Conservation (phyloP, 2,797 vertebrate genomes). For the Mycteria americana region DNA sequence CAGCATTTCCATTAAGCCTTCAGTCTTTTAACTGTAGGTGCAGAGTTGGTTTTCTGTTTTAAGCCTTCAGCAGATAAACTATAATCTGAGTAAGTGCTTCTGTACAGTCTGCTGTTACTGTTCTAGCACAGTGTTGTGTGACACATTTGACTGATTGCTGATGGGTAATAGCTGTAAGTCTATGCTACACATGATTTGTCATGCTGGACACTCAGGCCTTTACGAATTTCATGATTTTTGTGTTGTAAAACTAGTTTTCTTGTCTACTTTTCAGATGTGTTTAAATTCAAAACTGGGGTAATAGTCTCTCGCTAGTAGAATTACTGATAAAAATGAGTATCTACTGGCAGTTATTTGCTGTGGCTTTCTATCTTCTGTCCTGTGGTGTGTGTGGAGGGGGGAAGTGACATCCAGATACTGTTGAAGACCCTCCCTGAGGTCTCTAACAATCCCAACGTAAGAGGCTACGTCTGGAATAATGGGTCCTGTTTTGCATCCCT, state of each 20-base stretch:
- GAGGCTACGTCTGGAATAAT: not conserved
- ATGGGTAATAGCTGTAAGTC: not conserved
- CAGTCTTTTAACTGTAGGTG: not conserved
- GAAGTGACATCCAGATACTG: not conserved
- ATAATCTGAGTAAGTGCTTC: not conserved
- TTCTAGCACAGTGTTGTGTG: not conserved
- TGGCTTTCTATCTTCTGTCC: not conserved
- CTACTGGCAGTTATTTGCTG: not conserved
- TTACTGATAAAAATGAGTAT: not conserved
- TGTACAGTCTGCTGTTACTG: not conserved
- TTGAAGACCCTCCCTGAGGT: not conserved
- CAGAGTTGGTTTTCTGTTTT: not conserved
- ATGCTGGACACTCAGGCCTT: not conserved
- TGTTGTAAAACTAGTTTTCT: not conserved
- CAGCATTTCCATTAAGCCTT: not conserved
- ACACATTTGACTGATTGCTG: not conserved
- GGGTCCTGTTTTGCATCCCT: not conserved
- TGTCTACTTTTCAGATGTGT: not conserved
- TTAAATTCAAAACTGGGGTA: not conserved
- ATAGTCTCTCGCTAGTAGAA: not conserved
- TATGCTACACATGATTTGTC: rapidly evolving
- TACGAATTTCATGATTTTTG: not conserved
- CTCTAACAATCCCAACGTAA: not conserved
- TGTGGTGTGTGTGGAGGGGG: not conserved
- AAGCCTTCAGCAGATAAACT: not conserved